These are phyloP conservation scores for Hyposoter didymator DNA, from an alignment of 2,888 invertebrate species.

Conservation along the genomic window DNA sequence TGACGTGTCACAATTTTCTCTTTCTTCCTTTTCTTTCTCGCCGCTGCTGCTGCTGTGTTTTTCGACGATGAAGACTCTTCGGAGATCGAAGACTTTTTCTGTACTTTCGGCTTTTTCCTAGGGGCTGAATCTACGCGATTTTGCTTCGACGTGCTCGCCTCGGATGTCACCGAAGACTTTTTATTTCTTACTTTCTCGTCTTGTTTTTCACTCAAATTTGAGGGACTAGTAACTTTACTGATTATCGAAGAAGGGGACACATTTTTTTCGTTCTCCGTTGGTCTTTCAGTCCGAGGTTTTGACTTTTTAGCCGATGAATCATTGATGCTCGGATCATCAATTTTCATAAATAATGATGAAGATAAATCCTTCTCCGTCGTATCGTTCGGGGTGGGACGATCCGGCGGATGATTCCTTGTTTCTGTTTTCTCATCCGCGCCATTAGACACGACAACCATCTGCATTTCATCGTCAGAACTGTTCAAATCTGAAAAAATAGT, in stretches of 20 bases:
- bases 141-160: neutral
- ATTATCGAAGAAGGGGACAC: conserved; percentile 5
- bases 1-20: conserved; percentile 5
- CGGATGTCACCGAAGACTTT: neutral
- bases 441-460: neutral
- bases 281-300: neutral
- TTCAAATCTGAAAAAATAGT: conserved; percentile 34
- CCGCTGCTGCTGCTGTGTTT: neutral
- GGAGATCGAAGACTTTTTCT: neutral
- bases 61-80: neutral
- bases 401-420: neutral
- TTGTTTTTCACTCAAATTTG: neutral
- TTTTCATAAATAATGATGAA: neutral
- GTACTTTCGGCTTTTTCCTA: neutral
- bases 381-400: neutral
- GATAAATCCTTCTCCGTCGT: conserved; percentile 3
- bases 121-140: neutral
- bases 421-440: neutral
- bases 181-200: neutral
- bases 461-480: conserved; percentile 39
- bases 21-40: neutral
- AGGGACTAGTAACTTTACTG: neutral
- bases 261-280: neutral
- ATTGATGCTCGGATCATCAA: neutral
- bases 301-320: neutral